Conservation (phyloP, 2,797 vertebrate species). For the Merluccius polli region DNA sequence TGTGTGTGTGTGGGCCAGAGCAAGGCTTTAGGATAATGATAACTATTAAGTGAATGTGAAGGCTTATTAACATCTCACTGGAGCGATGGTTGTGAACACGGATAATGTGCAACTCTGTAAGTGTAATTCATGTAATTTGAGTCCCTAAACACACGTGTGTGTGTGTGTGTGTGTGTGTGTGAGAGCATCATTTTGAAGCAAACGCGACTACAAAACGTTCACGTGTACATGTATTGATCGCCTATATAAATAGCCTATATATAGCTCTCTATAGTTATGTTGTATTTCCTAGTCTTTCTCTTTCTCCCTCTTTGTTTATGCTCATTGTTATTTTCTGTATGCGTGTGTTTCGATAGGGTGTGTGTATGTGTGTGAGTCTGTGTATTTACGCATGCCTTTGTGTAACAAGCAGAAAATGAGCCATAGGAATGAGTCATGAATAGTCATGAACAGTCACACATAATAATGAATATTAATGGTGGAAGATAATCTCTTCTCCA, state of each 20-base stretch:
- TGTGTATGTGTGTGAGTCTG: neutral
- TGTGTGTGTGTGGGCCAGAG: slow-evolving; percentile 4
- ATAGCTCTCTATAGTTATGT: neutral
- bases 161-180: slow-evolving; percentile 16
- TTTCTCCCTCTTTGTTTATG: too few species aligned
- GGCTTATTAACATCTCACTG: neutral
- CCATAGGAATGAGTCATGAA: neutral
- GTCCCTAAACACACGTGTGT: neutral
- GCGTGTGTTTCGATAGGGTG: slow-evolving; percentile 2
- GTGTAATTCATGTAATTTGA: too few species aligned
- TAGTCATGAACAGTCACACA: too few species aligned
- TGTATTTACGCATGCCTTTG: neutral
- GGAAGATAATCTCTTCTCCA: too few species aligned
- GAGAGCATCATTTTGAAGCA: neutral
- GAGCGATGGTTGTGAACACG: neutral
- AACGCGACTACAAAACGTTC: neutral
- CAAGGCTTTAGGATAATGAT: neutral
- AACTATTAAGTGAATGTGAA: neutral
- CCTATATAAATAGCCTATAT: neutral
- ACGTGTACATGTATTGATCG: neutral
- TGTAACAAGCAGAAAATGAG: neutral
- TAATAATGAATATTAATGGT: too few species aligned
- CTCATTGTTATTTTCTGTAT: neutral
- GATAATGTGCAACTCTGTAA: neutral
- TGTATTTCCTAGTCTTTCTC: too few species aligned